phyloP scores from a whole-genome alignment of 2,888 invertebrate species.

The Melitaea athalia region DNA sequence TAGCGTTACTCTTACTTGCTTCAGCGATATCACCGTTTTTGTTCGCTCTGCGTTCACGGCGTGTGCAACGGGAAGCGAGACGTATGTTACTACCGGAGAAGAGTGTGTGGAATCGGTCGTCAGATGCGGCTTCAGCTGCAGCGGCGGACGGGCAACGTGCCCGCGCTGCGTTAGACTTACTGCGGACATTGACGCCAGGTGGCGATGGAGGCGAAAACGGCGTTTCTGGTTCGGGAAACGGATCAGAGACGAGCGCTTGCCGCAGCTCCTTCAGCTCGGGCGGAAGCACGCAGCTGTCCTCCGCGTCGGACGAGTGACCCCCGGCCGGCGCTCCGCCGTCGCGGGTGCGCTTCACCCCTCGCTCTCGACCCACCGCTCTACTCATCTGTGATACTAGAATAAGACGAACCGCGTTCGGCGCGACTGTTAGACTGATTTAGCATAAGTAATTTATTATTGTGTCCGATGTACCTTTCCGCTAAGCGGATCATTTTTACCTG shows the following conservation, averaged over 20 bases:
- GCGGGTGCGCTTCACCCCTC: conserved; percentile 68
- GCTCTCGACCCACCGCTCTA: conserved; percentile 76
- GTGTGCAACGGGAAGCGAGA: conserved; percentile 50
- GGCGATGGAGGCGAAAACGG: conserved; percentile 62
- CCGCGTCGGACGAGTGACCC: conserved; percentile 83
- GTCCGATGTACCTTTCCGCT: conserved; percentile 81
- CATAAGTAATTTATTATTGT: conserved; percentile 78
- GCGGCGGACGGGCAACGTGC: conserved; percentile 80
- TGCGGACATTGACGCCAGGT: conserved; percentile 72
- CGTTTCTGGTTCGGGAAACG: conserved; percentile 61
- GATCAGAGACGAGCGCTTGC: conserved; percentile 78
- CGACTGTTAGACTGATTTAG: conserved; percentile 81
- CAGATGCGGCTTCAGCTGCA: conserved; percentile 80
- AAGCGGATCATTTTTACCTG: conserved; percentile 78
- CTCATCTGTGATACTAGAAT: conserved; percentile 81
- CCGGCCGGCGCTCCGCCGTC: conserved; percentile 45
- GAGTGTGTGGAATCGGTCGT: conserved; percentile 77
- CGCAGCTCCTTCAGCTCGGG: conserved; percentile 85
- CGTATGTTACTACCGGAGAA: conserved; percentile 57
- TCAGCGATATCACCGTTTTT: conserved; percentile 84
- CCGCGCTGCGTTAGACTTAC: conserved; percentile 69
- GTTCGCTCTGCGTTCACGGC: conserved; percentile 28
- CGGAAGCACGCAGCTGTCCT: conserved; percentile 84
- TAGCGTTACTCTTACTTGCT: conserved; percentile 83
- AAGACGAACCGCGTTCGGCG: conserved; percentile 76